Evolutionary conservation across 2,113 vertebrate species (phyloP).

Genomic region (Coptodon rendalli): DNA sequence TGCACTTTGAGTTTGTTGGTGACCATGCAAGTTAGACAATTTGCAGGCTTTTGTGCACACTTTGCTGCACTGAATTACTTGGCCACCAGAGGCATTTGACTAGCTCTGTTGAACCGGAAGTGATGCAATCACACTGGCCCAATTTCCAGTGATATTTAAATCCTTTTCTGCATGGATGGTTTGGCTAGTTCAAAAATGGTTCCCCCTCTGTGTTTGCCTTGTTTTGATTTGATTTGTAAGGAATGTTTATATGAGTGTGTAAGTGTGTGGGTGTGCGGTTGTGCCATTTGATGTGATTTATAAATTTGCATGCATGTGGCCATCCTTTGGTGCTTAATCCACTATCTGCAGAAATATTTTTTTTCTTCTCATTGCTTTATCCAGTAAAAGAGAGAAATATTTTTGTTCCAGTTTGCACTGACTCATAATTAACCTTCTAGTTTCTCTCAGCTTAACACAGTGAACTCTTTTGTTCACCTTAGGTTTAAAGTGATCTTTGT

Average conservation of each 20-base stretch:
- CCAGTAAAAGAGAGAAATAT: not conserved
- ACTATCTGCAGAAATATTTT: conserved; percentile 15
- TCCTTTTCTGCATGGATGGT: conserved; percentile 57
- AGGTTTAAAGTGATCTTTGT: not conserved
- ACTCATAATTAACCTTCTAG: not conserved
- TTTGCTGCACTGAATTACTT: conserved; percentile 35
- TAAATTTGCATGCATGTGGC: conserved; percentile 32
- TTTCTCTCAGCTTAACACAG: not conserved
- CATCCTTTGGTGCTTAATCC: conserved; percentile 32
- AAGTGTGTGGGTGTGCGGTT: conserved; percentile 8
- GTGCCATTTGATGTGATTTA: conserved; percentile 54
- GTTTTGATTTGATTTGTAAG: conserved; percentile 51
- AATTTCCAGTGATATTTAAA: conserved; percentile 72
- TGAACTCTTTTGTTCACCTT: not conserved
- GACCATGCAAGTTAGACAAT: not conserved
- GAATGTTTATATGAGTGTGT: conserved; percentile 30
- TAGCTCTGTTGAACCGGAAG: conserved; percentile 59
- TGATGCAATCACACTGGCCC: conserved; percentile 61
- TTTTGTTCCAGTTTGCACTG: not conserved
- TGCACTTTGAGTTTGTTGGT: not conserved
- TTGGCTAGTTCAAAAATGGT: conserved; percentile 41
- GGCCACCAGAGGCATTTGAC: conserved; percentile 55
- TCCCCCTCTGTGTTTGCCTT: conserved; percentile 12
- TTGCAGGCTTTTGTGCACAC: conserved; percentile 13
- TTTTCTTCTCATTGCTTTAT: not conserved